Conservation (phyloP, 2,888 invertebrate genomes). For the Bombylius major region DNA sequence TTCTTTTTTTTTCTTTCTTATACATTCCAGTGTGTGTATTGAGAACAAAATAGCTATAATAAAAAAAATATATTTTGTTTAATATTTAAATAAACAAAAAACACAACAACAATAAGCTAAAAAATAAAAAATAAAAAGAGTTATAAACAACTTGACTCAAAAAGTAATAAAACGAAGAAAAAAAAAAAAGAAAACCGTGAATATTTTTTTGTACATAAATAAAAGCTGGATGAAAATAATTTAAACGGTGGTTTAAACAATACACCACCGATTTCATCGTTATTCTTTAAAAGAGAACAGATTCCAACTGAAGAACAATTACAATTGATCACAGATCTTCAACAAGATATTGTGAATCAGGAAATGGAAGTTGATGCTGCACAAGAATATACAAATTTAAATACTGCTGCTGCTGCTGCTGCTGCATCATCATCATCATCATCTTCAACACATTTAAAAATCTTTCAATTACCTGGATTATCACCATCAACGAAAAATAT, state of each 20-base stretch:
- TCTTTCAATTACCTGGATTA: not conserved
- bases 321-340: not conserved
- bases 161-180: no score
- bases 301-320: not conserved
- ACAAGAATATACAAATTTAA: slow-evolving; percentile 12
- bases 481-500: not conserved
- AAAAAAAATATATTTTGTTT: not conserved
- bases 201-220: no score
- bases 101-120: no score
- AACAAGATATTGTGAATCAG: not conserved
- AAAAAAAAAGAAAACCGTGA: no score
- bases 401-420: not conserved
- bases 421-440: slow-evolving; percentile 1
- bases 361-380: slow-evolving; percentile 35
- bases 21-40: not conserved
- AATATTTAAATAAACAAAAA: not conserved
- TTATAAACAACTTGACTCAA: not conserved
- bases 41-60: not conserved
- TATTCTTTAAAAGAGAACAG: not conserved
- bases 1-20: not conserved
- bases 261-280: not conserved
- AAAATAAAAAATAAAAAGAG: not conserved
- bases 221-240: no score
- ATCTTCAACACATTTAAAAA: not conserved
- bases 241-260: not conserved